Base-by-base conservation (phyloP, 1,140 invertebrate genomes). In the Octopus bimaculoides region DNA sequence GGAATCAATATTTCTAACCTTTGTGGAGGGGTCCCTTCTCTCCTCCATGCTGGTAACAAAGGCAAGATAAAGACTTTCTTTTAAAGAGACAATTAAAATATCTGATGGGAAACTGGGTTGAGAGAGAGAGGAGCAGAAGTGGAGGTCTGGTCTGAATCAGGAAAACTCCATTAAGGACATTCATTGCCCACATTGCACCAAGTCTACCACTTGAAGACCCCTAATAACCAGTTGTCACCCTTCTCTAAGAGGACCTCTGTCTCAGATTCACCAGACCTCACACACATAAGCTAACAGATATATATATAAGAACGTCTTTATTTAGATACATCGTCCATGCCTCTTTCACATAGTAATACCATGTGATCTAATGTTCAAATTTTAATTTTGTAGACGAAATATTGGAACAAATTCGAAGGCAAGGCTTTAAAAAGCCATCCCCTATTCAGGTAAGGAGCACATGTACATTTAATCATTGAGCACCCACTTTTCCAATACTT, bases 331-430 rank as follows among this genome's bases (percentile, higher is more conserved):
- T 52, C 53, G 4, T 71, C 41, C 17, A 9, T 78, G 41, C 71
- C 53, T 75, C 52, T 5, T 7, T 17, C 54, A 41, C 26, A 12
- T 54, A 7, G 52, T 55, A 75, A 54, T 4, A 41, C 10, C 14
- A 7, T 75, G 55, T 20, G 8, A 79, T 52, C 55, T 20, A 54
- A n/a, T 78, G 26, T 20, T 78, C 73, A 80, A 53, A 74, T 75
- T 52, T 54, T 84, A 84, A 80, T 52, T 69, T 88, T 88, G 52
- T 82, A 90, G 89, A 89, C 77, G 83, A 87, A 77, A 89, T 90
- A 41, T 75, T 90, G 76, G 83, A 85, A n/a, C 86, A 89, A 56
- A 88, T 90, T 52, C 78, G 86, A 53, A 86, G 84, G 52, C 86
- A 87, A 77, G 84, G 85, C 12, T 90, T 90, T 82, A 77, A 54